Conservation (phyloP, 2,888 invertebrate species). For the Cataglyphis albicans region DNA sequence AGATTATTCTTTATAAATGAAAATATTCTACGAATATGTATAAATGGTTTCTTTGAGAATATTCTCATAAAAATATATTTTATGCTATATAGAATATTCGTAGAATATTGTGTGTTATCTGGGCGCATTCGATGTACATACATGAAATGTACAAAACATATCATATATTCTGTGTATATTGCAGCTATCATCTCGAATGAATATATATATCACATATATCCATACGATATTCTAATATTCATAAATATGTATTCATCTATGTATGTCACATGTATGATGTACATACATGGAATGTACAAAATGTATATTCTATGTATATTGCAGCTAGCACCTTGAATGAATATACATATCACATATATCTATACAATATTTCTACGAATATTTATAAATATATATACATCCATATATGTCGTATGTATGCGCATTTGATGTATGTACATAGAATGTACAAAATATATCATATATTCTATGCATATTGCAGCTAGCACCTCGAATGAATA, state of each 20-base stretch:
- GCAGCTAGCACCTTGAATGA: background rate
- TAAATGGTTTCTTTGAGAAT: too few relatives aligned
- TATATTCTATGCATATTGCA: background rate
- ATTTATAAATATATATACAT: background rate
- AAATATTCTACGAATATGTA: too few relatives aligned
- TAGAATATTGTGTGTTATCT: too few relatives aligned
- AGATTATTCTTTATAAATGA: too few relatives aligned
- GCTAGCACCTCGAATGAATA: background rate
- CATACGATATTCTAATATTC: background rate
- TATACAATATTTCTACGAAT: constrained; percentile 1
- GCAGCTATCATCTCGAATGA: too few relatives aligned
- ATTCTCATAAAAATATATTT: too few relatives aligned
- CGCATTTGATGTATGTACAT: constrained; percentile 1
- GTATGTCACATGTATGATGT: background rate
- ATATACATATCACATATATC: constrained; percentile 8
- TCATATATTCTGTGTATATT: too few relatives aligned
- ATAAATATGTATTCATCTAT: too few relatives aligned
- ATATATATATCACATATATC: too few relatives aligned
- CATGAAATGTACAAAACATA: too few relatives aligned
- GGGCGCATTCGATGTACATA: too few relatives aligned
- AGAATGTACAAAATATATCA: background rate
- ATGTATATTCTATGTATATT: background rate
- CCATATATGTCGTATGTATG: constrained; percentile 2
- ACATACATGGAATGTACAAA: background rate
- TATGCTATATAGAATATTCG: too few relatives aligned